Conservation (phyloP, 1,140 invertebrate genomes). For the Temnothorax curvispinosus region DNA sequence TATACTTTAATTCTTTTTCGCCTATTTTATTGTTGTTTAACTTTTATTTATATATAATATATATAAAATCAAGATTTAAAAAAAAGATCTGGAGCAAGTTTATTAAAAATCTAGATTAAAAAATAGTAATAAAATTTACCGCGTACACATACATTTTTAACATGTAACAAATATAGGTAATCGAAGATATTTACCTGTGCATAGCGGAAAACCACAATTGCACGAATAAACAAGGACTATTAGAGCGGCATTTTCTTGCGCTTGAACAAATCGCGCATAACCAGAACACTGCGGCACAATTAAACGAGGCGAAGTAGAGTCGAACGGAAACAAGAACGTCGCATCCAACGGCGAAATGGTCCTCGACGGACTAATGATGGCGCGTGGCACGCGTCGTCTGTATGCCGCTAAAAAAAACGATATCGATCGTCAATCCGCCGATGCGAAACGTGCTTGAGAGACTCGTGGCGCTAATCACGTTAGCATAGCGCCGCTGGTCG, state of each 20-base stretch:
- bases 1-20: background rate
- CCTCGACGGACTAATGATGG: conserved; percentile 61
- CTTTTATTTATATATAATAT: background rate
- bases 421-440: conserved; percentile 46
- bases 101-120: background rate
- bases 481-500: conserved; percentile 63
- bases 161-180: background rate
- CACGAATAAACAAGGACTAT: background rate
- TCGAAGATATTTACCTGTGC: background rate
- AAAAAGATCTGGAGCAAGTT: background rate
- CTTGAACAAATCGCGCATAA: conserved; percentile 27
- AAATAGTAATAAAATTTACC: conserved; percentile 17
- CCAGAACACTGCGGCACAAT: conserved; percentile 18
- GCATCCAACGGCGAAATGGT: conserved; percentile 64
- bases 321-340: conserved; percentile 34
- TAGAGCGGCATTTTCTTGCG: conserved; percentile 12
- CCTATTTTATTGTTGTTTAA: background rate
- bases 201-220: background rate
- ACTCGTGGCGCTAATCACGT: conserved; percentile 76
- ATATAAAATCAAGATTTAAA: background rate
- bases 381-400: conserved; percentile 39
- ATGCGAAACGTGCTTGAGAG: conserved; percentile 60
- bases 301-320: conserved; percentile 45
- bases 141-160: background rate
- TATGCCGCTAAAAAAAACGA: conserved; percentile 44